Evolutionary conservation across 2,797 vertebrate species (phyloP).

Genomic region (Vultur gryphus): DNA sequence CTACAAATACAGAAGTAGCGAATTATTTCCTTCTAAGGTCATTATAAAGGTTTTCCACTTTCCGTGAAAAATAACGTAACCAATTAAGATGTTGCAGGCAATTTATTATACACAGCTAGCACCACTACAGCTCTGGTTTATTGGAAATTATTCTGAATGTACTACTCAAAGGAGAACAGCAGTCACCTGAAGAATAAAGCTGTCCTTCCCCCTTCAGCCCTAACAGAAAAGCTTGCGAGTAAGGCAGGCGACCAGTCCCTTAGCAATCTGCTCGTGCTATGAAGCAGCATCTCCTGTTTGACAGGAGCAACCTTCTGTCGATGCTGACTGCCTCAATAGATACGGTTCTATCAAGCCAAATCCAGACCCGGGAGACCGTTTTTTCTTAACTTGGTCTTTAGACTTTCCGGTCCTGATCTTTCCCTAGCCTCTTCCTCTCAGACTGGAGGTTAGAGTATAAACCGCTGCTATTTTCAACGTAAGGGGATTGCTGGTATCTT

Average conservation of each 20-base stretch:
- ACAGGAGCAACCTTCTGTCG: neutral
- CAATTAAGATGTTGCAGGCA: neutral
- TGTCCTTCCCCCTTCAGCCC: neutral
- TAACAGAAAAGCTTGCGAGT: neutral
- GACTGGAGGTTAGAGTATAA: neutral
- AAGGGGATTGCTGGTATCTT: neutral
- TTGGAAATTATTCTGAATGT: conserved; percentile 20
- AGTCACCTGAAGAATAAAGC: neutral
- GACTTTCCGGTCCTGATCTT: neutral
- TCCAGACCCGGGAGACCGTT: neutral
- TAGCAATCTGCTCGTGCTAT: neutral
- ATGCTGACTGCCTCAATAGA: neutral
- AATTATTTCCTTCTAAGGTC: neutral
- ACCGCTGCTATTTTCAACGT: neutral
- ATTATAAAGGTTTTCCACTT: neutral
- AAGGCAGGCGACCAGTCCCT: neutral
- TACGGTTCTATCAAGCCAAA: neutral
- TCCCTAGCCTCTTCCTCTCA: neutral
- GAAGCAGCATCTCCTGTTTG: neutral
- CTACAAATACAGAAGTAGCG: neutral
- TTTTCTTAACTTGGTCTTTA: neutral
- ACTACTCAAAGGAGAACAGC: conserved; percentile 19
- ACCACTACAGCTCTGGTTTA: conserved; percentile 8
- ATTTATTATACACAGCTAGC: neutral
- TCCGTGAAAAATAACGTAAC: neutral